Base-by-base conservation (phyloP, 2,113 vertebrate genomes). In the Siniperca chuatsi region DNA sequence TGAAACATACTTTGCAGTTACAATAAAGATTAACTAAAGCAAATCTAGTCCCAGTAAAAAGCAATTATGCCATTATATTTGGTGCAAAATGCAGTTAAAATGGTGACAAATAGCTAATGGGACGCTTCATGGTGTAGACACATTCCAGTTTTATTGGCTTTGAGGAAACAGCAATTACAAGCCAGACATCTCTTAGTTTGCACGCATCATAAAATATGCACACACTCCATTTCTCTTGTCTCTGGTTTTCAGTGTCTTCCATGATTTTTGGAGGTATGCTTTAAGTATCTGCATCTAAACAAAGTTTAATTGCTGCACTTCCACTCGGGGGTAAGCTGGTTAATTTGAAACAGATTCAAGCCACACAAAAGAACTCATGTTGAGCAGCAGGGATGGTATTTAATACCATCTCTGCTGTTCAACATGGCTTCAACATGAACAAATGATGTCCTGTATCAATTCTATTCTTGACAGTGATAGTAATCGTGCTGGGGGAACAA, bases 341-440 rank as follows among this genome's bases (percentile, higher is more conserved):
- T 93, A 90, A 94, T 90, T 78, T 81, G 78, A 89, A 92, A 91
- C 90, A 88, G 91, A 86, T 74, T 83, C 20, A 80, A 85, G 52
- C 70, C 61, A 61, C 75, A 72, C 65, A 75, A 68, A 81, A 82
- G 25, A 83, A 54, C n/a, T 65, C 46, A 37, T 65, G 75, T 54
- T 62, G 35, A 84, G 40, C 75, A 66, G 66, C 44, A 37, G n/a
- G n/a, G 20, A 21, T 67, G 58, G 77, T 67, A 33, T 81, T 75
- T 58, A 73, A 78, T 67, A 60, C 57, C 23, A 23, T 37, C 44
- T 29, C 33, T 61, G 33, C 35, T 72, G 62, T 25, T 85, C 25
- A 74, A 62, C 65, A 46, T 69, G 87, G 46, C 7, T 76, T 65
- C 25, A 42, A 75, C 21, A 76, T 71, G 46, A 23, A 62, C 48